Percentiles rank a stretch among this genome's conserved stretches.
phyloP scores from a whole-genome alignment of 2,888 invertebrate species.

The Xanthostigma xanthostigma region DNA sequence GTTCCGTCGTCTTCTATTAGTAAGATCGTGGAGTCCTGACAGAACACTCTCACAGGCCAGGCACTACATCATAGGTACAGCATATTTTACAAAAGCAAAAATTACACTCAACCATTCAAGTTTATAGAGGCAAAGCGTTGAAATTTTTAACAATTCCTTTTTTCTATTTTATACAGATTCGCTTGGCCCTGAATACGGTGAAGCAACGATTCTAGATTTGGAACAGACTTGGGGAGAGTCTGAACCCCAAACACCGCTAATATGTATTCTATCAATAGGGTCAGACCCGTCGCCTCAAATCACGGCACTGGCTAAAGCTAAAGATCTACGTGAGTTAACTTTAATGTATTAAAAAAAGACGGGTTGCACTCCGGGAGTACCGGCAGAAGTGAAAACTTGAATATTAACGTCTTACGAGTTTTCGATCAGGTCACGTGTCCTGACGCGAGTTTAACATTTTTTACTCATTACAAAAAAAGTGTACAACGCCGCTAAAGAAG shows the following conservation, averaged over 20 bases:
- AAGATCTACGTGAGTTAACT: constrained; percentile 56
- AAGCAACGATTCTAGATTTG: constrained; percentile 81
- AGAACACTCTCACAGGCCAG: constrained; percentile 85
- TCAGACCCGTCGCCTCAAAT: constrained; percentile 96
- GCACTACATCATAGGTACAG: constrained; percentile 68
- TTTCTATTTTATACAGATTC: constrained; percentile 41
- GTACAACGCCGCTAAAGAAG: no score
- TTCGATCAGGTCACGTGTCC: no score
- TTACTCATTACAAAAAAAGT: no score
- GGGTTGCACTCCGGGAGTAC: no score
- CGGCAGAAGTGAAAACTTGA: no score
- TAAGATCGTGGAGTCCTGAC: constrained; percentile 92
- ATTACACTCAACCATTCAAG: no score
- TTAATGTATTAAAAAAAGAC: no score
- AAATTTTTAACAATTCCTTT: background rate
- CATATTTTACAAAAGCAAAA: background rate
- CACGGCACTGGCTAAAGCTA: constrained; percentile 67
- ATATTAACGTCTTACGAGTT: no score
- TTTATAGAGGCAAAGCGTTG: background rate
- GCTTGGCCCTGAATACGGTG: constrained; percentile 74
- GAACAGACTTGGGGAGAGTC: constrained; percentile 85
- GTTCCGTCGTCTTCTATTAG: constrained; percentile 67
- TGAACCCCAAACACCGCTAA: constrained; percentile 72
- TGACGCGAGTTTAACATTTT: no score
- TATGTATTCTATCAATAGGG: constrained; percentile 87